phyloP scores from a whole-genome alignment of 2,888 invertebrate species.

The Pyrochroa serraticornis region DNA sequence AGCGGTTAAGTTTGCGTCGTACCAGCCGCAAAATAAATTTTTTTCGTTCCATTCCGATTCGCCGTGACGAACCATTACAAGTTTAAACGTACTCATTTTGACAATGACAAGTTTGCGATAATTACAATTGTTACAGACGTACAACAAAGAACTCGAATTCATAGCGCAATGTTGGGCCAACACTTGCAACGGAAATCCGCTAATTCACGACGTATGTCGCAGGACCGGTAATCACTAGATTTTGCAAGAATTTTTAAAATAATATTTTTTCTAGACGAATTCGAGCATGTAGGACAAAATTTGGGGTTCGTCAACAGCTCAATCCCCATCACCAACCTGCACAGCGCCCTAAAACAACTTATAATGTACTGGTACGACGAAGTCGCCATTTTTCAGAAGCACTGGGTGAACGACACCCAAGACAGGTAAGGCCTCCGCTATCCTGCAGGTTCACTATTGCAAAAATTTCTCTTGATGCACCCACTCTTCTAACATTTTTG shows the following conservation, averaged over 20 bases:
- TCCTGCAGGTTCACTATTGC: too few relatives aligned
- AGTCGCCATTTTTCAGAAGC: slow-evolving; percentile 46
- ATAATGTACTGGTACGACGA: slow-evolving; percentile 53
- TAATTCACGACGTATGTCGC: slow-evolving; percentile 51
- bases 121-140: slow-evolving; percentile 44
- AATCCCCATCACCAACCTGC: slow-evolving; percentile 39
- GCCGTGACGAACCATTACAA: background rate
- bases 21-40: slow-evolving; percentile 68
- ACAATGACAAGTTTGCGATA: too few relatives aligned
- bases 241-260: background rate
- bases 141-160: slow-evolving; percentile 52
- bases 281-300: slow-evolving; percentile 53
- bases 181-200: slow-evolving; percentile 49
- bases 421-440: slow-evolving; percentile 18
- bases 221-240: slow-evolving; percentile 46
- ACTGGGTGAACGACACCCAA: slow-evolving; percentile 48
- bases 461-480: too few relatives aligned
- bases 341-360: slow-evolving; percentile 44
- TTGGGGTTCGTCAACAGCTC: slow-evolving; percentile 49
- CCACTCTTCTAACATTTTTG: too few relatives aligned
- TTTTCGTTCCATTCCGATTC: slow-evolving; percentile 60
- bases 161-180: slow-evolving; percentile 56
- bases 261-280: slow-evolving; percentile 34
- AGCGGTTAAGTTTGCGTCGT: slow-evolving; percentile 63
- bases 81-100: background rate